Percentiles rank a stretch among this genome's conserved stretches.
These are phyloP conservation scores for Apodemia zela DNA, from an alignment of 2,888 invertebrate species.

Conservation along the genomic window DNA sequence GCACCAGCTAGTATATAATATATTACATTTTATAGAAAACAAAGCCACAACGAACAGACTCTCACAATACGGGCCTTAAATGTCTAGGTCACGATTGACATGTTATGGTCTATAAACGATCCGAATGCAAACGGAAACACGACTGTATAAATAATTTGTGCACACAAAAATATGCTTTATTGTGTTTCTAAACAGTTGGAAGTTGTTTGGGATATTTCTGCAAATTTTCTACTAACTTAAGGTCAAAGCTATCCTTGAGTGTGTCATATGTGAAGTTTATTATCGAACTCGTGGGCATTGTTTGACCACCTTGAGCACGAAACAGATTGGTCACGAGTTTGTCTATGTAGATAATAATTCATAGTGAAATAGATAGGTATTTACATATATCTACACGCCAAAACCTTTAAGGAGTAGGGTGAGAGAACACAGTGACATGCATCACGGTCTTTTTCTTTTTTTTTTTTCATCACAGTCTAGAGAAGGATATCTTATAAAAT, in stretches of 20 bases:
- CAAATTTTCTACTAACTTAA: conserved; percentile 16
- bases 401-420: too few species aligned
- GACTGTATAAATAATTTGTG: background rate
- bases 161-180: conserved; percentile 19
- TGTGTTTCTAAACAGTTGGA: conserved; percentile 24
- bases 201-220: background rate
- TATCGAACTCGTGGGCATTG: conserved; percentile 50
- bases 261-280: conserved; percentile 46
- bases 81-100: conserved; percentile 63
- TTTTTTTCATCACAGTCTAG: too few species aligned
- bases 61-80: conserved; percentile 38
- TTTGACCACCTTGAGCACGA: conserved; percentile 52
- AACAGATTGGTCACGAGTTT: conserved; percentile 62
- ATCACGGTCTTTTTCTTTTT: too few species aligned
- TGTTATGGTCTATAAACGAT: conserved; percentile 41
- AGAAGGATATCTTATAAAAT: too few species aligned
- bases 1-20: too few species aligned
- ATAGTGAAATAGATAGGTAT: conserved; percentile 17
- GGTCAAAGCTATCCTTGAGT: conserved; percentile 38
- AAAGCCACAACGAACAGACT: background rate
- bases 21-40: conserved; percentile 2
- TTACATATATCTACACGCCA: too few species aligned
- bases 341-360: conserved; percentile 50
- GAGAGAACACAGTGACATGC: too few species aligned
- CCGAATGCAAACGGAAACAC: conserved; percentile 31